A percentile compares a stretch with the other conserved stretches of the same genome.
phyloP scores from a whole-genome alignment of 2,888 invertebrate species.

The Drosophila melanocephala region DNA sequence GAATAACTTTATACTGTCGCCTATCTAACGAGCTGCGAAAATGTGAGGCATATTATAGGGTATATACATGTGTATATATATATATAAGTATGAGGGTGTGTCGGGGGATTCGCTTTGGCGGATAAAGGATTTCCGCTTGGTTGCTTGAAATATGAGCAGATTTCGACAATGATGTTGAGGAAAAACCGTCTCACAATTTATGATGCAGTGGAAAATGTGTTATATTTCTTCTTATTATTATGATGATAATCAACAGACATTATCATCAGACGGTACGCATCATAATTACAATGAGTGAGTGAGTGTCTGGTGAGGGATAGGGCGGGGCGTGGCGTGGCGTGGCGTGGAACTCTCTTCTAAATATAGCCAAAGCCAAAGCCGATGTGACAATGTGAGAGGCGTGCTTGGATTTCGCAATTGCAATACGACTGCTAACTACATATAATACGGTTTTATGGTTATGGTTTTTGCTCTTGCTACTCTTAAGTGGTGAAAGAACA shows the following conservation, averaged over 20 bases:
- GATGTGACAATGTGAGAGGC: slow-evolving; percentile 75
- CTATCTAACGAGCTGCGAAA: slow-evolving; percentile 80
- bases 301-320: not conserved
- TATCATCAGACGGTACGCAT: slow-evolving; percentile 44
- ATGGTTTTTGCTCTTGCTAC: slow-evolving; percentile 50
- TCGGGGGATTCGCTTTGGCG: slow-evolving; percentile 19
- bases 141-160: slow-evolving; percentile 79
- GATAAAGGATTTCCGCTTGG: slow-evolving; percentile 79
- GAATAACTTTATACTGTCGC: slow-evolving; percentile 69
- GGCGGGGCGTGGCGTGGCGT: not conserved
- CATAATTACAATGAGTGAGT: slow-evolving; percentile 51
- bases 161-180: slow-evolving; percentile 59
- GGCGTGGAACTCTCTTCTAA: slow-evolving; percentile 14
- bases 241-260: slow-evolving; percentile 38
- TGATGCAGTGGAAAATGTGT: slow-evolving; percentile 70
- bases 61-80: slow-evolving; percentile 4
- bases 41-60: slow-evolving; percentile 47
- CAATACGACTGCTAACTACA: slow-evolving; percentile 59
- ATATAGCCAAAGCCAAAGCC: slow-evolving; percentile 48
- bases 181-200: slow-evolving; percentile 60
- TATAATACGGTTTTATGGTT: slow-evolving; percentile 67
- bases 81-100: slow-evolving; percentile 4
- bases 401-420: slow-evolving; percentile 78
- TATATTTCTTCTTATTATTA: slow-evolving; percentile 55
- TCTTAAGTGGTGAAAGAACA: slow-evolving; percentile 36